Base-by-base conservation (phyloP, 2,113 vertebrate genomes). In the Macquaria australasica region DNA sequence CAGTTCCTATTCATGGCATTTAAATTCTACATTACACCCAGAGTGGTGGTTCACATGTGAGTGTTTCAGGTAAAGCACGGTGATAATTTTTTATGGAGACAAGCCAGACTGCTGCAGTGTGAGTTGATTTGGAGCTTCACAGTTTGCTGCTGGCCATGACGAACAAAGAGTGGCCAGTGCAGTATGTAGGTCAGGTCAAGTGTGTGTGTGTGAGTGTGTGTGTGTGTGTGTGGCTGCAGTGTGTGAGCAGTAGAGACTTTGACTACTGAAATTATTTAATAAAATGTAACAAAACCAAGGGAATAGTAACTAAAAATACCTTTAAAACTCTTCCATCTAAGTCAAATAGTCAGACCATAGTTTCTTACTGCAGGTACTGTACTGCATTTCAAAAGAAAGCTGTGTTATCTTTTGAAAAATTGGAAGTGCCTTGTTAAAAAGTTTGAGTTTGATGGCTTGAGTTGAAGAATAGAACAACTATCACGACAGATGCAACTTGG, bases 121-220 rank as follows among this genome's bases (percentile, higher is more conserved):
- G 69, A 56, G 39, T 10, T 56, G 79, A 41, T 60, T 37, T 64
- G 48, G 66, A 84, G 74, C 55, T 77, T 83, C 82, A 25, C 63
- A 77, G 69, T 84, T 73, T 62, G 74, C 77, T 74, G 56, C 64
- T 16, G 77, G 71, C 59, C 50, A 25, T 6, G 15, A 60, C 37
- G 67, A 84, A 87, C 85, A 87, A 67, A 82, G 76, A 81, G 51
- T 56, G 45, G 63, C 60, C 16, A 48, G 58, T 64, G 37, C 28
- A 14, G 63, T 62, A 84, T 82, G 53, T 86, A 79, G 90, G 87
- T 86, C 85, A 84, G 86, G 43, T 53, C 7, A 3, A 20, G 69
- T 41, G 39, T 66, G 50, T 55, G 53, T 68, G 66, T 58, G 70
- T 64, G 48, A 62, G 48, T 58, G 59, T 51, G 28, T 28, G 50